phyloP scores from a whole-genome alignment of 2,797 vertebrate species.

The Schizothorax lantsangensis region DNA sequence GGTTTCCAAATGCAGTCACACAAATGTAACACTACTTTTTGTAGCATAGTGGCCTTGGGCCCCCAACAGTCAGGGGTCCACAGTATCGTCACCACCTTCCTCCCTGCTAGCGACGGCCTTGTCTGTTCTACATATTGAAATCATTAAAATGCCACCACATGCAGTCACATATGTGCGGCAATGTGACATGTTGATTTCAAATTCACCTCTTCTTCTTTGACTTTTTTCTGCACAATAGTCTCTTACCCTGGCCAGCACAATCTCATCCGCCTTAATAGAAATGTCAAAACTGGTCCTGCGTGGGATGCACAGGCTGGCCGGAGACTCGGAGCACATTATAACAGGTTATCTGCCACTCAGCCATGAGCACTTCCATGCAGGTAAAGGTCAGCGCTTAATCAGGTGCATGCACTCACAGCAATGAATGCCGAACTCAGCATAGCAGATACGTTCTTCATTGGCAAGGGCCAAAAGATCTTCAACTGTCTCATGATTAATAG shows the following conservation, averaged over 20 bases:
- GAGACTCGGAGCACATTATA: conserved; percentile 27
- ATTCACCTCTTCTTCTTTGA: not conserved
- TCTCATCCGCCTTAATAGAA: conserved; percentile 44
- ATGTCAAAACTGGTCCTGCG: conserved; percentile 32
- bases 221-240: conserved; percentile 6
- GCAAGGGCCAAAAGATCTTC: not conserved
- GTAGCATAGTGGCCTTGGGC: not conserved
- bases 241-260: not conserved
- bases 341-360: conserved; percentile 44
- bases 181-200: not conserved
- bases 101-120: not conserved
- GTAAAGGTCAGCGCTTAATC: conserved; percentile 60
- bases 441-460: not conserved
- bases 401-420: conserved; percentile 8
- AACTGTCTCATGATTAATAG: not conserved
- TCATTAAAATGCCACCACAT: not conserved
- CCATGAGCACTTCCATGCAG: conserved; percentile 12
- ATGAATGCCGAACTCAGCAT: not conserved
- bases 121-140: not conserved
- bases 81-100: not conserved
- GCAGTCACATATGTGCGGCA: not conserved
- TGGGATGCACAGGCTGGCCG: conserved; percentile 1
- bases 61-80: not conserved
- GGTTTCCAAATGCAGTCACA: not conserved
- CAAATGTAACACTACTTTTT: not conserved